Conservation (phyloP, 2,888 invertebrate species). For the Tetranychus piercei region DNA sequence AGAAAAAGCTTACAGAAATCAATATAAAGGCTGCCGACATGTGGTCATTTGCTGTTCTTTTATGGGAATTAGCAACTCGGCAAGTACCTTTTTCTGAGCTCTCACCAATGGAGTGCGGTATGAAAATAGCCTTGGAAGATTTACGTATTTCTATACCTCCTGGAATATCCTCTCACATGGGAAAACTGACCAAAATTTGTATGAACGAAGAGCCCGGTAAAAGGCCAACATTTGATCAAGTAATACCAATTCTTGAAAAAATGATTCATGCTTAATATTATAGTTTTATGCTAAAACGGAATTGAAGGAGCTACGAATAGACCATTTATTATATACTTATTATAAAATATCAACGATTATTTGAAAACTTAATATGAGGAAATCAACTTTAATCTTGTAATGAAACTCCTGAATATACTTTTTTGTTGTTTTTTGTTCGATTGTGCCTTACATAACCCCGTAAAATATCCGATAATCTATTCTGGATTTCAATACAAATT, state of each 20-base stretch:
- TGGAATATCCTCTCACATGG: constrained; percentile 77
- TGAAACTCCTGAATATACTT: too few relatives aligned
- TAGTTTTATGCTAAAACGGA: too few relatives aligned
- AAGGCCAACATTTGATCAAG: constrained; percentile 93
- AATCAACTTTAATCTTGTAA: too few relatives aligned
- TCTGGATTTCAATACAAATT: too few relatives aligned
- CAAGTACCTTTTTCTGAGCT: constrained; percentile 83
- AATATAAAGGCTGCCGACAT: constrained; percentile 95
- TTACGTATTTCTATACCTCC: constrained; percentile 82
- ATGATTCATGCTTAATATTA: constrained; percentile 53
- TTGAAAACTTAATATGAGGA: too few relatives aligned
- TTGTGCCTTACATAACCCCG: too few relatives aligned
- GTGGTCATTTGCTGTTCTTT: constrained; percentile 93
- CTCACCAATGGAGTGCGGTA: constrained; percentile 88
- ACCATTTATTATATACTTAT: too few relatives aligned
- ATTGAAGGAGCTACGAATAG: not conserved
- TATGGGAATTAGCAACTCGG: constrained; percentile 93
- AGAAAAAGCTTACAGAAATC: constrained; percentile 67
- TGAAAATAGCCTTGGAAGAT: constrained; percentile 93
- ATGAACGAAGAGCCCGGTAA: constrained; percentile 99
- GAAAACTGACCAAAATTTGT: constrained; percentile 85
- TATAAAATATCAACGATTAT: too few relatives aligned
- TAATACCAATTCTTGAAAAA: constrained; percentile 91
- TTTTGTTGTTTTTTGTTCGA: too few relatives aligned
- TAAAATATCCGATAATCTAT: too few relatives aligned